Evolutionary conservation across 1,140 invertebrate genomes (phyloP), one percentile per base, ranked within the genome.

Genomic region (Drosophila rufa): DNA sequence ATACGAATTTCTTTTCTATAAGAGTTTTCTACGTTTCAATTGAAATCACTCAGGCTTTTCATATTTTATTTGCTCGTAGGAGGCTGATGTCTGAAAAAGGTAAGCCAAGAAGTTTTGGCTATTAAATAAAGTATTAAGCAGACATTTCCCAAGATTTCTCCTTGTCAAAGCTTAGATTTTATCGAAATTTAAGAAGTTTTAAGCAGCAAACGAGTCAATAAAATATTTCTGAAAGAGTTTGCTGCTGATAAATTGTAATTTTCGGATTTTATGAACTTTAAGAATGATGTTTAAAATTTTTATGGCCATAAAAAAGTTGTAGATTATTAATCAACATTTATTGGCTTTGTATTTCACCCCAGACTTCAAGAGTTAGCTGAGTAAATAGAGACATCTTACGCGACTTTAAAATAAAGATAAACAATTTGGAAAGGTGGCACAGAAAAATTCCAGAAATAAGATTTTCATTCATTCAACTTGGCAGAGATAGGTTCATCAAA

Each of bases 31-130:
- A 22, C 25, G 17, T 43, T 68, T 48, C 66, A 40, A 71, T 71
- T 48, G 43, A 48, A 71, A 70, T 70, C 47, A 68, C 47, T 53
- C 62, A 67, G 67, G 40, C 47, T 43, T 50, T 33, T 56, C 30
- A 19, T 36, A 46, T 36, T 12, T 40, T 56, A 12, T 40, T 22
- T 22, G 36, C 53, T 6, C 40, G 53, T 14, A 14, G 36, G 36
- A 38, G 36, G 12, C 3, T n/a, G 53, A 47, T n/a, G 22, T 30
- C 47, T 43, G 15, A 17, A 38, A 38, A 43, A 43, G 51, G 43
- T 40, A 57, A 59, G 22, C 25, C 47, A 30, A 53, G 27, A 53
- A 51, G 36, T 60, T 55, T 62, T 66, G 19, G n/a, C 38, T 36
- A 51, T 42, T 27, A 43, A 68, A 50, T 45, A 45, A 65, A 65